Percentiles rank a stretch among this genome's conserved stretches.
These are phyloP conservation scores for Thripadectes ignobilis DNA, from an alignment of 2,797 vertebrate species.

Conservation along the genomic window DNA sequence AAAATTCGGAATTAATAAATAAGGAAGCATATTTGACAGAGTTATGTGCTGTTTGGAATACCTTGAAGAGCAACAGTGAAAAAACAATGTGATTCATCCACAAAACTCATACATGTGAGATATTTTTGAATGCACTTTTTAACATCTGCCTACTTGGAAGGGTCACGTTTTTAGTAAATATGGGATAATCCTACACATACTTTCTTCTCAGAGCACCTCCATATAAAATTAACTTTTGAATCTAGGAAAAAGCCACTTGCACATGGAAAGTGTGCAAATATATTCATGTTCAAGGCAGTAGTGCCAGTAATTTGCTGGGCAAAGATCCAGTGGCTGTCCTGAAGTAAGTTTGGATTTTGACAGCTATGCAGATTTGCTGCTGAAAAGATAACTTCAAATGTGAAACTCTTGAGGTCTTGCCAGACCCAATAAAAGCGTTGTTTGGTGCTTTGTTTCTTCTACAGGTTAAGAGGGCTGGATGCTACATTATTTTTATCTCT, in stretches of 20 bases:
- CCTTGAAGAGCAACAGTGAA: background rate
- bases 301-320: background rate
- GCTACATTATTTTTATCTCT: background rate
- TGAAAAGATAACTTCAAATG: slow-evolving; percentile 22
- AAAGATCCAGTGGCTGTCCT: background rate
- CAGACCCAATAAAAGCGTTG: background rate
- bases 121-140: background rate
- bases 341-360: slow-evolving; percentile 27
- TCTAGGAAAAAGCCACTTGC: background rate
- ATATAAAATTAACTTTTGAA: background rate
- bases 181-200: background rate
- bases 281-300: background rate
- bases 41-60: background rate
- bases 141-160: background rate
- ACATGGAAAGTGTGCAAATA: background rate
- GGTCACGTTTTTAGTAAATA: background rate
- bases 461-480: background rate
- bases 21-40: background rate
- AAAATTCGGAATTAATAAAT: background rate
- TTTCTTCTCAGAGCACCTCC: background rate
- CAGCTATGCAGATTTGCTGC: background rate
- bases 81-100: background rate
- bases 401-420: background rate
- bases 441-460: background rate
- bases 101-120: background rate